Conservation (phyloP, 2,113 vertebrate species). For the Macrotus californicus region DNA sequence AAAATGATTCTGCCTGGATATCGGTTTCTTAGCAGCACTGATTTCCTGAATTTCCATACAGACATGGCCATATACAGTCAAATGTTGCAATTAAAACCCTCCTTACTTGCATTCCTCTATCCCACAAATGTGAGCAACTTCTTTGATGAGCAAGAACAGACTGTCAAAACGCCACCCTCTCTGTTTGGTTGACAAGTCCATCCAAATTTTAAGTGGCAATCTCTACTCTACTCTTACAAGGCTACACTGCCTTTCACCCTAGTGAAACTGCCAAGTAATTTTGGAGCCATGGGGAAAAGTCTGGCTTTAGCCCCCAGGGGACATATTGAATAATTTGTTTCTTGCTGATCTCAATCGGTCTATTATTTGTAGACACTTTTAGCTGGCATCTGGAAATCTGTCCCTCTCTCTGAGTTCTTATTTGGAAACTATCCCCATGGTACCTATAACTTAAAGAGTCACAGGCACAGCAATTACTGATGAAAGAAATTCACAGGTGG, state of each 20-base stretch:
- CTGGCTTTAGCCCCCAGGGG: slow-evolving; percentile 39
- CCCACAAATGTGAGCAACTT: not conserved
- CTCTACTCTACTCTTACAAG: not conserved
- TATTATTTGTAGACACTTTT: slow-evolving; percentile 57
- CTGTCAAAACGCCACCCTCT: not conserved
- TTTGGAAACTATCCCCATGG: slow-evolving; percentile 31
- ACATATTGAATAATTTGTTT: slow-evolving; percentile 60
- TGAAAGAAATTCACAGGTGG: slow-evolving; percentile 50
- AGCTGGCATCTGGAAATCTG: slow-evolving; percentile 51
- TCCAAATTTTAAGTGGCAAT: slow-evolving; percentile 47
- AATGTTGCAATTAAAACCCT: not conserved
- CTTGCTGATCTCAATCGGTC: slow-evolving; percentile 57
- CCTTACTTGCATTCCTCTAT: not conserved
- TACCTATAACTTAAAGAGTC: slow-evolving; percentile 47
- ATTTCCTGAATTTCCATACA: not conserved
- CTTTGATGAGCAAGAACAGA: slow-evolving; percentile 18
- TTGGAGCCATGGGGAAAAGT: slow-evolving; percentile 44
- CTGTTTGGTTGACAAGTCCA: slow-evolving; percentile 15
- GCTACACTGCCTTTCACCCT: slow-evolving; percentile 34
- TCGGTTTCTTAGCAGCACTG: not conserved
- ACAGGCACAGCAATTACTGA: slow-evolving; percentile 47
- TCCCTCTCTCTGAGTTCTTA: slow-evolving; percentile 51
- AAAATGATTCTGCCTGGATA: not conserved
- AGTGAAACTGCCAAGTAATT: slow-evolving; percentile 60
- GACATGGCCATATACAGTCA: not conserved